Percentiles rank a stretch among this genome's conserved stretches.
Conservation (phyloP, 2,113 vertebrate species). For the Anoura caudifer region DNA sequence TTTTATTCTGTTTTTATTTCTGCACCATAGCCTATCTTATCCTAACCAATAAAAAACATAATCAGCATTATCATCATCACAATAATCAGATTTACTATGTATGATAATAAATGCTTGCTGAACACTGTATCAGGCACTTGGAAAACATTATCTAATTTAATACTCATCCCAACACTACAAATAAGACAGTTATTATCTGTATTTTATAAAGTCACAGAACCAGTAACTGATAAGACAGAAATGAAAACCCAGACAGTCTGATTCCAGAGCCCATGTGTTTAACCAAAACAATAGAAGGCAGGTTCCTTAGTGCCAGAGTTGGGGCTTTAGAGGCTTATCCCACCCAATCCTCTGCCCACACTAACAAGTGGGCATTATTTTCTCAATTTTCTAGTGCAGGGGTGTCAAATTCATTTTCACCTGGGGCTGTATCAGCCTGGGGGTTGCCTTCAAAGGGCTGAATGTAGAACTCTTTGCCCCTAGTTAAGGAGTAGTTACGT, state of each 20-base stretch:
- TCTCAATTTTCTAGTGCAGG: not conserved
- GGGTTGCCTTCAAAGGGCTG: too few species aligned
- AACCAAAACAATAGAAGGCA: not conserved
- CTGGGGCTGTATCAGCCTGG: too few species aligned
- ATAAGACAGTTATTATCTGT: not conserved
- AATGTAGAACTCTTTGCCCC: too few species aligned
- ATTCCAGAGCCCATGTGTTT: not conserved
- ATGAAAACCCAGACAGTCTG: not conserved
- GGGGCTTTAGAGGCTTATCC: not conserved
- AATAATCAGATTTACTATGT: not conserved
- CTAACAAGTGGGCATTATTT: not conserved
- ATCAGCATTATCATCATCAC: too few species aligned
- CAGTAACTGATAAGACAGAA: not conserved
- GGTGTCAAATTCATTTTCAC: too few species aligned
- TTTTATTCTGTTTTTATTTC: not conserved
- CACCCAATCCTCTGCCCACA: not conserved
- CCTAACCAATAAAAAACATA: not conserved
- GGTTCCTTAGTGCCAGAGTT: too few species aligned
- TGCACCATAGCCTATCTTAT: not conserved
- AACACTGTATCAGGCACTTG: not conserved
- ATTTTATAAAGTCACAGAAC: not conserved
- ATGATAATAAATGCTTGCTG: not conserved
- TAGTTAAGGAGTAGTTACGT: too few species aligned
- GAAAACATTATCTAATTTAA: not conserved
- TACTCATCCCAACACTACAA: not conserved